These are phyloP conservation scores for Aix galericulata DNA, from an alignment of 2,113 vertebrate genomes.

Conservation along the genomic window DNA sequence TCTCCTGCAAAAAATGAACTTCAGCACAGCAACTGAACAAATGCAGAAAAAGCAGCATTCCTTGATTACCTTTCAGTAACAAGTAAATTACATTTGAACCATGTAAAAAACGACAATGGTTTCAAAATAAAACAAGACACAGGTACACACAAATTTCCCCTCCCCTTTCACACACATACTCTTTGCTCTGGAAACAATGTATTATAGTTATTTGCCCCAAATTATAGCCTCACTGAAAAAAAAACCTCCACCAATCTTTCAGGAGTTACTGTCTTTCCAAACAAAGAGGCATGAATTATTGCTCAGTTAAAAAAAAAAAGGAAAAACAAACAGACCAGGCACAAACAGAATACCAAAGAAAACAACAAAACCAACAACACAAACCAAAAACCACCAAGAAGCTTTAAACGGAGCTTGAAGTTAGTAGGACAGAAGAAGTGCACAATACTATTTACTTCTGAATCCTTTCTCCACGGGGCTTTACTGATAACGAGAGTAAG, in stretches of 20 bases:
- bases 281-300: conserved; percentile 7
- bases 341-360: not conserved
- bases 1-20: not conserved
- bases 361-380: too few relatives aligned
- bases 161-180: not conserved
- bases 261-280: conserved; percentile 3
- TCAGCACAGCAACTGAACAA: conserved; percentile 23
- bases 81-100: conserved; percentile 28
- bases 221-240: conserved; percentile 17
- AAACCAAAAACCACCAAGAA: not conserved
- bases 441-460: not conserved
- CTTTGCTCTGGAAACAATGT: not conserved
- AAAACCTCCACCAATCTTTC: not conserved
- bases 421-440: not conserved
- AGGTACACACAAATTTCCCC: not conserved
- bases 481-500: not conserved
- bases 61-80: not conserved
- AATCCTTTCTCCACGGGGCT: accelerated
- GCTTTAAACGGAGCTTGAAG: not conserved
- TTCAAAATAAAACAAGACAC: not conserved
- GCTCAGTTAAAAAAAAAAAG: not conserved
- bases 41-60: conserved; percentile 15
- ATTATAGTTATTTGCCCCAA: conserved; percentile 42
- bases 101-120: conserved; percentile 37
- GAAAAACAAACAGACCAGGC: not conserved